Percentiles rank a stretch among this genome's conserved stretches.
These are phyloP conservation scores for Phanerotoma sp. DNA, from an alignment of 2,888 invertebrate genomes.

Conservation along the genomic window DNA sequence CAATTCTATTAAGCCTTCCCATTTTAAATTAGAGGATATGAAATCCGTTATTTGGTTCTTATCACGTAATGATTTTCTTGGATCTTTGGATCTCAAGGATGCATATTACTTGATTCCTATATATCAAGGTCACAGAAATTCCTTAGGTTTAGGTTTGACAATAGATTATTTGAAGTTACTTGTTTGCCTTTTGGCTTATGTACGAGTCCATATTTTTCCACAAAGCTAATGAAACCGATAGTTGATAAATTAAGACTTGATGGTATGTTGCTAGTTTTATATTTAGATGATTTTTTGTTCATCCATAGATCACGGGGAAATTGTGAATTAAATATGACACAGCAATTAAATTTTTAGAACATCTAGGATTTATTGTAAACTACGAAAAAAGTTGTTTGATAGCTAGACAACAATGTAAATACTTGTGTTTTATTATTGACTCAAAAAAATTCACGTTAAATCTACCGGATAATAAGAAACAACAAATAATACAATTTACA, in stretches of 20 bases:
- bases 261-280: constrained; percentile 18
- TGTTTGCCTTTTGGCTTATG: constrained; percentile 5
- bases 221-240: constrained; percentile 9
- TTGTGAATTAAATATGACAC: constrained; percentile 18
- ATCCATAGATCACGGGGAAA: constrained; percentile 2
- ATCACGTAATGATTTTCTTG: not conserved
- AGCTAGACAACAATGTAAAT: constrained; percentile 5
- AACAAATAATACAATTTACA: not conserved
- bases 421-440: constrained; percentile 12
- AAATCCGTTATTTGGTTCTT: not conserved
- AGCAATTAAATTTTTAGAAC: constrained; percentile 19
- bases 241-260: not conserved
- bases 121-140: not conserved
- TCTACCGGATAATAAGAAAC: constrained; percentile 16
- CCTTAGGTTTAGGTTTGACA: not conserved
- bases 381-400: constrained; percentile 6
- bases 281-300: constrained; percentile 33
- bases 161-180: not conserved
- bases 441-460: constrained; percentile 3
- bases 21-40: constrained; percentile 9
- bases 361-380: constrained; percentile 32
- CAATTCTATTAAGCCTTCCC: not conserved
- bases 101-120: constrained; percentile 3
- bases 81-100: constrained; percentile 4
- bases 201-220: constrained; percentile 6